Percentiles rank a stretch among this genome's conserved stretches.
These are phyloP conservation scores for Plutomurus gul DNA, from an alignment of 1,140 invertebrate species.

Conservation along the genomic window DNA sequence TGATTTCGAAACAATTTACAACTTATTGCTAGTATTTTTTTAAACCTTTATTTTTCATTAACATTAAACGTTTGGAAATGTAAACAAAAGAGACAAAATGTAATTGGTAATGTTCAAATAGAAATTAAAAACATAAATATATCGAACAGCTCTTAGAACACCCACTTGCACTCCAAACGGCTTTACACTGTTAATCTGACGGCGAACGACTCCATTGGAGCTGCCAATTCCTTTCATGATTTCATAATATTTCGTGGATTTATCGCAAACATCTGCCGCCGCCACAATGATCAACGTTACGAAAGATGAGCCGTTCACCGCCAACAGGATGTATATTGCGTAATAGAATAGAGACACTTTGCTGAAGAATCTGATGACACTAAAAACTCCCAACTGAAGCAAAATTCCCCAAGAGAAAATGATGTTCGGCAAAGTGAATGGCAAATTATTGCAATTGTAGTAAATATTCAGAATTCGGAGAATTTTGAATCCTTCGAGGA, in stretches of 20 bases:
- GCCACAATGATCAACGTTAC: background rate
- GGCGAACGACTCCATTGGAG: background rate
- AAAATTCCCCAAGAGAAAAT: background rate
- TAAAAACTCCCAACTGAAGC: background rate
- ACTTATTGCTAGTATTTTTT: no score
- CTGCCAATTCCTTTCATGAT: background rate
- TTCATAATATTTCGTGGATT: no score
- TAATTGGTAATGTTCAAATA: no score
- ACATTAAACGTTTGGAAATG: no score
- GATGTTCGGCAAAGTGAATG: background rate
- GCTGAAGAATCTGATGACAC: background rate
- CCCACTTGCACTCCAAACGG: background rate
- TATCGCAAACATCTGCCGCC: background rate
- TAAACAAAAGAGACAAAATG: no score
- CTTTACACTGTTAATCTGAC: background rate
- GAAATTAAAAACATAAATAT: no score
- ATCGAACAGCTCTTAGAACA: no score
- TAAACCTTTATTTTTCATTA: no score
- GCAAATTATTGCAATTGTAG: no score
- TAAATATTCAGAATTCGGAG: no score
- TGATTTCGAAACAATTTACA: no score
- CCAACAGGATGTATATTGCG: background rate
- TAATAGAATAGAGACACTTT: background rate
- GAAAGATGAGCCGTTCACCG: background rate
- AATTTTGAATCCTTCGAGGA: no score